A percentile compares a stretch with the other conserved stretches of the same genome.
These are phyloP conservation scores for Rhopilema esculentum DNA, from an alignment of 30 jellyfish, hydroid and myxozoan genomes.

Conservation along the genomic window DNA sequence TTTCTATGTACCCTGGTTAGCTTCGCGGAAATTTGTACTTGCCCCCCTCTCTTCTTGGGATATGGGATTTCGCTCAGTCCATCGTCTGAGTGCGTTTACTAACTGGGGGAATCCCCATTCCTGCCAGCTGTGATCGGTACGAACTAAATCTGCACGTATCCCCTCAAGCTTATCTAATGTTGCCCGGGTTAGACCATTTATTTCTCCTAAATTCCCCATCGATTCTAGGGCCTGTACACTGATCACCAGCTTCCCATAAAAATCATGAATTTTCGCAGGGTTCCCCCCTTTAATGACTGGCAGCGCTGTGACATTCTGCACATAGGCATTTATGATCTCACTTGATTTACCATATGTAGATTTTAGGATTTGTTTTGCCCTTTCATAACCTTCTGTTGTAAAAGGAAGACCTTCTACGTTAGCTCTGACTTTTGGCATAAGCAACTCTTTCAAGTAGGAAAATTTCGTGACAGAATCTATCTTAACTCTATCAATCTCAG, in stretches of 20 bases:
- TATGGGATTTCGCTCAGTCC: constrained; percentile 84
- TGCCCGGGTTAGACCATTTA: constrained; percentile 64
- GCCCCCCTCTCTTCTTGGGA: constrained; percentile 48
- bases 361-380: constrained; percentile 68
- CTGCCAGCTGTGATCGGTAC: constrained; percentile 75
- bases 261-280: constrained; percentile 52
- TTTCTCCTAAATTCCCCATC: constrained; percentile 74
- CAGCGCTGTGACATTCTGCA: constrained; percentile 63
- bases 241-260: constrained; percentile 63
- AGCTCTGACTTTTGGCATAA: constrained; percentile 31
- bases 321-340: constrained; percentile 69
- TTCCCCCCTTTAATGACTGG: constrained; percentile 62
- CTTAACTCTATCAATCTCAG: constrained; percentile 52
- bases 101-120: constrained; percentile 71
- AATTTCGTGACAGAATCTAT: constrained; percentile 46
- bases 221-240: constrained; percentile 78
- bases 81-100: constrained; percentile 59
- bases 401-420: constrained; percentile 40
- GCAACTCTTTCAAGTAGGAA: constrained; percentile 51
- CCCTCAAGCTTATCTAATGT: constrained; percentile 72
- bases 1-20: constrained; percentile 20
- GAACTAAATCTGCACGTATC: constrained; percentile 75
- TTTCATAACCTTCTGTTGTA: constrained; percentile 76
- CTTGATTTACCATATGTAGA: constrained; percentile 78
- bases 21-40: constrained; percentile 32